phyloP scores from a whole-genome alignment of 2,797 vertebrate species.

The Esox lucius region DNA sequence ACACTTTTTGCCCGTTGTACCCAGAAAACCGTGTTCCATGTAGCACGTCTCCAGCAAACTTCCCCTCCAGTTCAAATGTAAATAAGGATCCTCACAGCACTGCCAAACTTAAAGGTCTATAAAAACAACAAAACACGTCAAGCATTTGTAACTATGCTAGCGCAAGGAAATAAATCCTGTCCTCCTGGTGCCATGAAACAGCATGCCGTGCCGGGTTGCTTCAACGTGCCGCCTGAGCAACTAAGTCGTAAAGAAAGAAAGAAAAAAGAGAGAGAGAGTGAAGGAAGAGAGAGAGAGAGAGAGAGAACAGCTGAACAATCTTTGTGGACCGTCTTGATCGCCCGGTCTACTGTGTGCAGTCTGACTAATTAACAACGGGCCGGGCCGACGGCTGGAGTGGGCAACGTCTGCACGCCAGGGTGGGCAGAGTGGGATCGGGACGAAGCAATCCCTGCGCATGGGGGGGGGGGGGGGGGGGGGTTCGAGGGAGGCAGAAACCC shows the following conservation, averaged over 20 bases:
- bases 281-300: not conserved
- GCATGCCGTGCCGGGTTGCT: constrained; percentile 15
- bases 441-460: constrained; percentile 12
- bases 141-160: constrained; percentile 35
- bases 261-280: not conserved
- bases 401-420: constrained; percentile 21
- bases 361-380: constrained; percentile 41
- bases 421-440: constrained; percentile 3
- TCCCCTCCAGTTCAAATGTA: constrained; percentile 38
- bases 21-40: not conserved
- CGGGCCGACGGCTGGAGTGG: constrained; percentile 22
- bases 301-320: constrained; percentile 16
- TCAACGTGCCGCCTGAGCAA: constrained; percentile 29
- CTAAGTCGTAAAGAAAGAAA: constrained; percentile 10
- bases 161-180: constrained; percentile 29
- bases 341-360: constrained; percentile 28
- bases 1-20: constrained; percentile 15
- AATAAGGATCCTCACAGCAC: constrained; percentile 32
- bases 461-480: constrained; percentile 10
- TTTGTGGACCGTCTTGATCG: constrained; percentile 27
- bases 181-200: constrained; percentile 47
- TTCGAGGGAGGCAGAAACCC: constrained; percentile 43
- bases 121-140: constrained; percentile 29
- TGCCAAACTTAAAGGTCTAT: constrained; percentile 20
- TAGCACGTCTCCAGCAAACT: constrained; percentile 32